Conservation (phyloP, 2,113 vertebrate genomes). For the Echinops telfairi region DNA sequence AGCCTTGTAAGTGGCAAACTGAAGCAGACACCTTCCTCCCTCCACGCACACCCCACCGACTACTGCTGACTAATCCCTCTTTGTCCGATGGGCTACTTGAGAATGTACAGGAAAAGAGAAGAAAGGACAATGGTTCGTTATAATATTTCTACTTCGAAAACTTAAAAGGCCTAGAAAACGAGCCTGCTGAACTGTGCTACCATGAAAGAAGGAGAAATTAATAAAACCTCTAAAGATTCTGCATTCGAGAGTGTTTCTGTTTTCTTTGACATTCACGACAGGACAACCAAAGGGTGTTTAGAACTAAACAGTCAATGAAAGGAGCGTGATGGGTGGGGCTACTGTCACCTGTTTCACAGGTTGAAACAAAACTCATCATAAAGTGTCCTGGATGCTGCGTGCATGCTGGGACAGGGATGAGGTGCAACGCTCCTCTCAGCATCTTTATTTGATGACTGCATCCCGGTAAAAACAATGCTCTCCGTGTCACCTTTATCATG, state of each 20-base stretch:
- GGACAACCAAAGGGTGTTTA: neutral
- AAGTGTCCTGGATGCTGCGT: neutral
- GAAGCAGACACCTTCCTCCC: neutral
- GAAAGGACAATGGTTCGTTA: neutral
- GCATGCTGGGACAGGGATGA: neutral
- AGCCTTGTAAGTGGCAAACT: neutral
- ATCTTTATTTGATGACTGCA: neutral
- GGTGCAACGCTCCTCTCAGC: neutral
- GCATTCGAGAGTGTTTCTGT: no score
- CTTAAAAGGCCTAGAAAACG: no score
- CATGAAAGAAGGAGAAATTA: neutral
- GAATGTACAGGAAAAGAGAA: neutral
- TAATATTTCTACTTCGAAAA: rapidly evolving
- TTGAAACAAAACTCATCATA: neutral
- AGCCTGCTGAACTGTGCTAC: rapidly evolving
- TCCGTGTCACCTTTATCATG: neutral
- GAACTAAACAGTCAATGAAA: neutral
- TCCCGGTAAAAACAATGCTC: neutral
- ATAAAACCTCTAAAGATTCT: no score
- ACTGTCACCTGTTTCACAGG: neutral
- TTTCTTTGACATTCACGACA: neutral
- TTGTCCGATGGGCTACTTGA: neutral
- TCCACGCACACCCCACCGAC: neutral
- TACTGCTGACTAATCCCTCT: no score
- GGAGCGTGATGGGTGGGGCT: no score